Evolutionary conservation across 2,888 invertebrate genomes (phyloP).

Genomic region (Ferrisia virgata): DNA sequence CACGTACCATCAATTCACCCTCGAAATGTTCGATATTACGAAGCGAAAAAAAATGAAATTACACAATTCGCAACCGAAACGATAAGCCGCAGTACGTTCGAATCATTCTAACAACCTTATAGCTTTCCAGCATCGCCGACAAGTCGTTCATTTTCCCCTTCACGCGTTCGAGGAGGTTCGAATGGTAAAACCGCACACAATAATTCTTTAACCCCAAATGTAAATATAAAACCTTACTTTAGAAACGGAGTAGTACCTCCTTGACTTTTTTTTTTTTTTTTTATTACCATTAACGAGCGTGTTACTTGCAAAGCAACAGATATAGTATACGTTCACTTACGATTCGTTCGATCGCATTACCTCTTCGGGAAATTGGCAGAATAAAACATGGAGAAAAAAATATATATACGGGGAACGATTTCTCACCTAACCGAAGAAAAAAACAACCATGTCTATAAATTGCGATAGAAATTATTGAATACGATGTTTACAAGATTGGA

Average conservation of each 20-base stretch:
- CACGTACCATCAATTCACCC: too few species aligned
- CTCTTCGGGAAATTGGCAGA: too few species aligned
- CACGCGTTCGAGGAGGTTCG: too few species aligned
- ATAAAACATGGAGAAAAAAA: not conserved
- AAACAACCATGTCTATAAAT: not conserved
- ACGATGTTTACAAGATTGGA: conserved; percentile 21
- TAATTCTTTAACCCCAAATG: not conserved
- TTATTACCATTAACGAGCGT: not conserved
- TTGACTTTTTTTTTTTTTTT: not conserved
- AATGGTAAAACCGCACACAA: not conserved
- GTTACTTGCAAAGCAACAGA: not conserved
- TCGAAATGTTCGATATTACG: too few species aligned
- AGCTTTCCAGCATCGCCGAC: too few species aligned
- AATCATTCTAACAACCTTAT: too few species aligned
- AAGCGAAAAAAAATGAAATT: too few species aligned
- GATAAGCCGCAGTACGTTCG: too few species aligned
- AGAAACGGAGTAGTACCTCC: not conserved
- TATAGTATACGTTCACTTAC: not conserved
- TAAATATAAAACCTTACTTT: not conserved
- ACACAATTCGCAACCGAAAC: too few species aligned
- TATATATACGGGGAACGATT: not conserved
- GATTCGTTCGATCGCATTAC: not conserved
- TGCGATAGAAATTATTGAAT: conserved; percentile 16
- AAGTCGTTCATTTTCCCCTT: too few species aligned
- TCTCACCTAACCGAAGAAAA: not conserved